Base-by-base conservation (phyloP, 2,888 invertebrate species). In the Andrena camellia region DNA sequence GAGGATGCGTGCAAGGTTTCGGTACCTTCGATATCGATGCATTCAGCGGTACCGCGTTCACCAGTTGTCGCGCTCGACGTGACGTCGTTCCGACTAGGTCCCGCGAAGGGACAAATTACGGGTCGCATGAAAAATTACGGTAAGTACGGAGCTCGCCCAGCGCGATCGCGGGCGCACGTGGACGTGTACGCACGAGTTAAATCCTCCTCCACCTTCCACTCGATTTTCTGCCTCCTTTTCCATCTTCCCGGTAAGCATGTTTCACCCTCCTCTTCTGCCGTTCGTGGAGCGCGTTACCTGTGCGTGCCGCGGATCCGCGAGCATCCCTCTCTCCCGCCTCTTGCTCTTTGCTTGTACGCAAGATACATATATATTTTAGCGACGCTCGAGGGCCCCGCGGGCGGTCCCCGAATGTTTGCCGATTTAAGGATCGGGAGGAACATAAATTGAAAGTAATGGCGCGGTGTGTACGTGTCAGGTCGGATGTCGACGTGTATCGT, bases 401-500 rank as follows among this genome's bases (percentile, higher is more conserved):
- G 92, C 88, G 92, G 90, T 90, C 90, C 81, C 84, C 84, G 85
- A 89, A 90, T 90, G 86, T 91, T 90, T 86, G 90, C 85, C 87
- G 90, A 91, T 92, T 90, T 90, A 87, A 89, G 88, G 90, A 90
- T 90, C 90, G 88, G 82, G 84, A 81, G 90, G 90, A 88, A 89
- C 92, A 93, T 93, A 93, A 93, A 93, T 93, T 93, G 92, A 93
- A 93, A 92, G 91, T 93, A 93, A 93, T 92, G 92, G 92, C 84
- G 82, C 78, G 79, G 83, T 80, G 87, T 87, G 75, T 88, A 83
- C 86, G 85, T 85, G 86, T 90, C 84, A 88, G 86, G 84, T 83
- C 85, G 88, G 84, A 89, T 86, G 90, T 89, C 88, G 88, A 73
- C 85, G 85, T 83, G 86, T 71, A 86, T 78, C 81, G 69, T 81